These are phyloP conservation scores for Bombylius discolor DNA, from an alignment of 2,888 invertebrate genomes.

Conservation along the genomic window DNA sequence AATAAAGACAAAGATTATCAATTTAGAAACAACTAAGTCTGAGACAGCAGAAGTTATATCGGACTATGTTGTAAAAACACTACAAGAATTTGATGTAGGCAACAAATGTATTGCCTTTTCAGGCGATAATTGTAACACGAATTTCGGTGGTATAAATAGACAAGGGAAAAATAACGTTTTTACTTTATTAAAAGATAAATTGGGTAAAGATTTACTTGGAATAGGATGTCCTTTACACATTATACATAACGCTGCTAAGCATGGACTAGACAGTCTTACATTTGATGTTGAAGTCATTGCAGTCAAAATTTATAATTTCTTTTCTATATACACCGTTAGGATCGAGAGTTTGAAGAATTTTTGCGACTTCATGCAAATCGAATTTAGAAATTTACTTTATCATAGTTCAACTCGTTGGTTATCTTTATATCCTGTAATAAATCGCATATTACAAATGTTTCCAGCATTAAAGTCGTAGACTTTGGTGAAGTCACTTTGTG, in stretches of 20 bases:
- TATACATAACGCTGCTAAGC: slow-evolving; percentile 7
- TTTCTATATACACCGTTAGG: slow-evolving; percentile 11
- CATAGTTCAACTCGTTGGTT: neutral
- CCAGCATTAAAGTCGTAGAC: neutral
- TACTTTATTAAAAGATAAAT: neutral
- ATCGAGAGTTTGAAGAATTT: neutral
- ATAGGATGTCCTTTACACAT: neutral
- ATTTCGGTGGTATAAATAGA: neutral
- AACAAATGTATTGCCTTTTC: neutral
- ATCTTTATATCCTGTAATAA: neutral
- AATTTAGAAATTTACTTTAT: too few species aligned
- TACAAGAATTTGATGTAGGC: neutral
- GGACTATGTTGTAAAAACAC: neutral
- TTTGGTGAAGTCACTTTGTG: too few species aligned
- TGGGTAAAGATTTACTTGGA: neutral
- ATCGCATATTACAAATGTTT: neutral
- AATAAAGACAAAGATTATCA: neutral
- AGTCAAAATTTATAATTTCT: slow-evolving; percentile 16
- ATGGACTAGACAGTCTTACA: slow-evolving; percentile 12
- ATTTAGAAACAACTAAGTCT: neutral
- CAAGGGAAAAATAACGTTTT: neutral
- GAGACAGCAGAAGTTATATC: neutral
- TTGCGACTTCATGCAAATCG: too few species aligned
- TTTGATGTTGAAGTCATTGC: slow-evolving; percentile 16
- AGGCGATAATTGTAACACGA: neutral